Percentiles rank a stretch among this genome's conserved stretches.
Evolutionary conservation across 2,888 invertebrate genomes (phyloP).

Genomic region (Mayetiola destructor): DNA sequence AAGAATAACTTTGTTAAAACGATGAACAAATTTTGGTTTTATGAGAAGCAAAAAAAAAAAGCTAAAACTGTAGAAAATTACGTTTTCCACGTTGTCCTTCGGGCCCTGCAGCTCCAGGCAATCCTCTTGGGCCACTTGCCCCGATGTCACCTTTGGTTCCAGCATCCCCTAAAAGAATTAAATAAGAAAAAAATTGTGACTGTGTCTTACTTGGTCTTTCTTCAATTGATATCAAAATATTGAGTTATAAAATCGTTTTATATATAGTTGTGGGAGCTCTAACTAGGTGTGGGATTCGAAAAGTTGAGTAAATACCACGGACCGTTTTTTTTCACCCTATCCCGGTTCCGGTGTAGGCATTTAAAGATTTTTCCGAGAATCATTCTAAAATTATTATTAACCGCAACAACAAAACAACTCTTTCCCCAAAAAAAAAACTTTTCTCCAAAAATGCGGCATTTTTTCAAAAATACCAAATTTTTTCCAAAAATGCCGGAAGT

Average conservation of each 20-base stretch:
- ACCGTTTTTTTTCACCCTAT: too few relatives aligned
- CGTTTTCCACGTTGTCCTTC: slow-evolving; percentile 50
- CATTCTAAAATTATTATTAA: too few relatives aligned
- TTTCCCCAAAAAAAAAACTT: not conserved
- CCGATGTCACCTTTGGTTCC: slow-evolving; percentile 69
- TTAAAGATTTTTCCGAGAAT: too few relatives aligned
- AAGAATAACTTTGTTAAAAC: too few relatives aligned
- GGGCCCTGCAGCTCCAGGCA: slow-evolving; percentile 51
- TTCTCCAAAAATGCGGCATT: not conserved
- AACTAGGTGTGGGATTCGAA: too few relatives aligned
- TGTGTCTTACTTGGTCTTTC: not conserved
- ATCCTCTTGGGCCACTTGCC: slow-evolving; percentile 58
- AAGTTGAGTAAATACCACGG: too few relatives aligned
- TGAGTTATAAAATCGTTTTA: too few relatives aligned
- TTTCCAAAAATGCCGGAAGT: too few relatives aligned
- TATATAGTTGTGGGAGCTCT: too few relatives aligned
- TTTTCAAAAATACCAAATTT: not conserved
- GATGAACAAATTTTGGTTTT: too few relatives aligned
- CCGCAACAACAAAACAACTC: not conserved
- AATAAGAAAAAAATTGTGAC: not conserved
- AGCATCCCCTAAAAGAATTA: slow-evolving; percentile 49
- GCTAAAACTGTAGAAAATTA: not conserved
- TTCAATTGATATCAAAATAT: not conserved
- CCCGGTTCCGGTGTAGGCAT: too few relatives aligned
- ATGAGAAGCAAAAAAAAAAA: slow-evolving; percentile 26